phyloP scores from a whole-genome alignment of 2,888 invertebrate genomes.

The Imbricaverruca yamaguchii region DNA sequence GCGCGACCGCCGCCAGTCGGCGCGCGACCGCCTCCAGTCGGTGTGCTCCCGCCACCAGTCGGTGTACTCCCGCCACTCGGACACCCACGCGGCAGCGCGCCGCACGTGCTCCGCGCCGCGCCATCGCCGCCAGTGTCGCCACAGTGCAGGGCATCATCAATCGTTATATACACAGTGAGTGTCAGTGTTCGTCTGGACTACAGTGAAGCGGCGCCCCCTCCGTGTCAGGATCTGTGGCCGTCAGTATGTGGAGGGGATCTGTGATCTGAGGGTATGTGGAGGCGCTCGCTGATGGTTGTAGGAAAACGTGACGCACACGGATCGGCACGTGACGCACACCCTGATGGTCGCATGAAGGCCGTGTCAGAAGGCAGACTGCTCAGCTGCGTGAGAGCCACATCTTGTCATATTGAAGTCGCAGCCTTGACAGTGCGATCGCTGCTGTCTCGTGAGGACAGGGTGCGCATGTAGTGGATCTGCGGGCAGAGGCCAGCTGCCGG shows the following conservation, averaged over 20 bases:
- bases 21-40: not conserved
- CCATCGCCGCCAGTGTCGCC: not conserved
- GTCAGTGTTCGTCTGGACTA: not conserved
- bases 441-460: no score
- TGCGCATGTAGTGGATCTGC: no score
- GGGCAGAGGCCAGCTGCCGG: no score
- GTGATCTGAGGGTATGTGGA: not conserved
- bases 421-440: no score
- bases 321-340: no score
- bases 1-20: not conserved
- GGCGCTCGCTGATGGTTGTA: no score
- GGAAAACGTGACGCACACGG: no score
- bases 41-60: not conserved
- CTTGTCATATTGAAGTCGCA: no score
- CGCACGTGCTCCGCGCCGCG: not conserved
- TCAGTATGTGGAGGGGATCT: not conserved
- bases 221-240: not conserved
- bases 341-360: no score
- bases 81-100: not conserved
- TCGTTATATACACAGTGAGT: not conserved
- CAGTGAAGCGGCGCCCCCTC: not conserved
- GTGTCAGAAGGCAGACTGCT: no score
- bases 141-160: not conserved
- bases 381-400: no score
- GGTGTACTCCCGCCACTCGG: not conserved